Conservation (phyloP, 92 coral and sea anemone species). For the Porites cylindrica region DNA sequence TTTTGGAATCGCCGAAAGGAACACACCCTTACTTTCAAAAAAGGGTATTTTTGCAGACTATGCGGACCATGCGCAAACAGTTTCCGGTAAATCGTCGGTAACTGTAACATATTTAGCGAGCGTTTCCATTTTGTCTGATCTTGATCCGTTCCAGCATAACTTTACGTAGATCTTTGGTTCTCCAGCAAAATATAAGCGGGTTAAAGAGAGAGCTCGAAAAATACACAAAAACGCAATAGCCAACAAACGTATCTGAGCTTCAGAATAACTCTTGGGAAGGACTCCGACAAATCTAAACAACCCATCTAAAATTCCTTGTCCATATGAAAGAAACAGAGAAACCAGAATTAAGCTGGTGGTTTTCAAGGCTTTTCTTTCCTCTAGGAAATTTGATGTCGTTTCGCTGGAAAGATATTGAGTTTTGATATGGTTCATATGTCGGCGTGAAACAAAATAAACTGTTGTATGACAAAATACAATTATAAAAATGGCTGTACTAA, state of each 20-base stretch:
- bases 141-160: neutral
- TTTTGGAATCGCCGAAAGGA: no score
- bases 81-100: no score
- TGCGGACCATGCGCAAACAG: no score
- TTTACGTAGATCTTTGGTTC: constrained; percentile 18
- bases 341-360: constrained; percentile 12
- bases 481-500: neutral
- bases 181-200: constrained; percentile 14
- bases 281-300: neutral
- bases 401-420: neutral
- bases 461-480: neutral
- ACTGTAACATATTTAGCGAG: no score
- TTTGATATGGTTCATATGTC: neutral
- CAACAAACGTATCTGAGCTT: neutral
- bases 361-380: constrained; percentile 5
- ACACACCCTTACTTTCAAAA: no score
- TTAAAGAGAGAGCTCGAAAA: constrained; percentile 12
- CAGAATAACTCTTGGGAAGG: neutral
- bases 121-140: neutral
- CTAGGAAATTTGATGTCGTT: constrained; percentile 3
- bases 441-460: constrained; percentile 20
- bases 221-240: constrained; percentile 1
- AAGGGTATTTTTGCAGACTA: no score
- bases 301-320: constrained; percentile 15
- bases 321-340: constrained; percentile 7